A percentile compares a stretch with the other conserved stretches of the same genome.
phyloP scores from a whole-genome alignment of 2,797 vertebrate genomes.

The Tokudaia muenninki region DNA sequence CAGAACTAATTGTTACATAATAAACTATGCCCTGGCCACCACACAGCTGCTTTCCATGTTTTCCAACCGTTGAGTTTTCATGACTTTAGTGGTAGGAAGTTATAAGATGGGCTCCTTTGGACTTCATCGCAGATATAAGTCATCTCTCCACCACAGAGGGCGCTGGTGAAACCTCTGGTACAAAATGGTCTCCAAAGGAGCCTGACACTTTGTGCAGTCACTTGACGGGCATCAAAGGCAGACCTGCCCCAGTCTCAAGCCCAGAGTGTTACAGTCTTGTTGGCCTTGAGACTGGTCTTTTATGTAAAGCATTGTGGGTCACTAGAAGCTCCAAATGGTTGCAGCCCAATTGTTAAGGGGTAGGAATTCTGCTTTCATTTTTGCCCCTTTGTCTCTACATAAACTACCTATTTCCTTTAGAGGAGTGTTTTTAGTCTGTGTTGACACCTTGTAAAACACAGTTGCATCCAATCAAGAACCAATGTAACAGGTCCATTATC shows the following conservation, averaged over 20 bases:
- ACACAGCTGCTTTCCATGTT: not conserved
- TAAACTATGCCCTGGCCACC: slow-evolving; percentile 63
- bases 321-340: not conserved
- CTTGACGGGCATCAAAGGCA: not conserved
- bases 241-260: not conserved
- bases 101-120: not conserved
- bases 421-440: not conserved
- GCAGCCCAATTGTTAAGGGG: not conserved
- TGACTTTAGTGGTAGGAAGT: not conserved
- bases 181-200: not conserved
- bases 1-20: slow-evolving; percentile 56
- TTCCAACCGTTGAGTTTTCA: not conserved
- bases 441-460: not conserved
- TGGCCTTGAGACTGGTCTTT: not conserved
- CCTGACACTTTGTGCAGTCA: not conserved
- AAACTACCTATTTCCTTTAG: not conserved
- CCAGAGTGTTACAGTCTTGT: not conserved
- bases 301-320: not conserved
- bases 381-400: not conserved
- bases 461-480: not conserved
- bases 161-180: not conserved
- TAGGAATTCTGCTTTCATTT: not conserved
- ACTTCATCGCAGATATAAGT: not conserved
- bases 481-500: not conserved
- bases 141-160: too few relatives aligned